These are phyloP conservation scores for Lindbergichthys nudifrons DNA, from an alignment of 2,797 vertebrate genomes.

Conservation along the genomic window DNA sequence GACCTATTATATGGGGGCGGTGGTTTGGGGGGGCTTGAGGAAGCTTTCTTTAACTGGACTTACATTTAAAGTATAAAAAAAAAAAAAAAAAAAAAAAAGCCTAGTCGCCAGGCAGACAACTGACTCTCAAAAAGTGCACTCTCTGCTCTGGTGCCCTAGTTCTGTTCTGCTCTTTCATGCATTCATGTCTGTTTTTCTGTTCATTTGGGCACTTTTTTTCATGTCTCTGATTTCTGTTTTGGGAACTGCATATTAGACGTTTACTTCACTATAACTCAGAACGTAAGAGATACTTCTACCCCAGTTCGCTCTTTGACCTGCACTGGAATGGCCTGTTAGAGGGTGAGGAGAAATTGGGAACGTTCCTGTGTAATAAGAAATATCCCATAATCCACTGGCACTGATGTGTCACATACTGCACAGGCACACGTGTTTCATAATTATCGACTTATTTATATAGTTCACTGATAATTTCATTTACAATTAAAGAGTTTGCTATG, in stretches of 20 bases:
- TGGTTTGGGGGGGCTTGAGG: constrained; percentile 18
- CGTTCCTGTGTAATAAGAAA: constrained; percentile 50
- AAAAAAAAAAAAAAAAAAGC: constrained; percentile 16
- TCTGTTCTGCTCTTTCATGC: constrained; percentile 64
- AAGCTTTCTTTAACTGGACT: constrained; percentile 44
- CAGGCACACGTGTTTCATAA: constrained; percentile 54
- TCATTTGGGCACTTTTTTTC: constrained; percentile 66
- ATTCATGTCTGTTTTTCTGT: constrained; percentile 62
- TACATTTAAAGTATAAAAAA: constrained; percentile 35
- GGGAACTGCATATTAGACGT: constrained; percentile 73
- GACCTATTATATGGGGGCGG: constrained; percentile 47
- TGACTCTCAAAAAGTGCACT: constrained; percentile 82
- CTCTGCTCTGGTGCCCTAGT: constrained; percentile 74
- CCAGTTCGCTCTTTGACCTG: constrained; percentile 62
- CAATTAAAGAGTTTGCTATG: constrained; percentile 53
- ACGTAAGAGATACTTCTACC: constrained; percentile 56
- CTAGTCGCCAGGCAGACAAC: constrained; percentile 61
- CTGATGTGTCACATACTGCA: constrained; percentile 61
- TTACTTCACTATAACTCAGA: constrained; percentile 51
- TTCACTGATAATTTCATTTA: constrained; percentile 80
- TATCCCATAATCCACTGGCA: constrained; percentile 55
- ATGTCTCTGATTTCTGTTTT: constrained; percentile 74
- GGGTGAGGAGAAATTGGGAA: constrained; percentile 32
- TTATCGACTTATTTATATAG: constrained; percentile 78
- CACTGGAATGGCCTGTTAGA: constrained; percentile 76